phyloP scores from a whole-genome alignment of 2,888 invertebrate genomes.

The Hirtodrosophila confusa region DNA sequence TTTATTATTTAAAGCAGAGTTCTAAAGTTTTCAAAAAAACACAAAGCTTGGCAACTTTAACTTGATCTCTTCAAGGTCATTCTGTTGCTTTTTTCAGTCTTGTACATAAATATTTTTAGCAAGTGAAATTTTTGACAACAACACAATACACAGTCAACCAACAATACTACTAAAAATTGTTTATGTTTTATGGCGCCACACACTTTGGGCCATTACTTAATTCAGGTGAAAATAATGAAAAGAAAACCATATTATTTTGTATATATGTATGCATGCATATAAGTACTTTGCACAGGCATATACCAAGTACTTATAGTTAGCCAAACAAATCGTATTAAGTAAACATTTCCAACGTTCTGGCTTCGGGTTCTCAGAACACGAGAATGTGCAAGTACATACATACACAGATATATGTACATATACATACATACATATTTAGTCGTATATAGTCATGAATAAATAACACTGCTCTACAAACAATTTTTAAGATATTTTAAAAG shows the following conservation, averaged over 20 bases:
- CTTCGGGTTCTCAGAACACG: constrained; percentile 42
- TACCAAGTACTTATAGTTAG: constrained; percentile 33
- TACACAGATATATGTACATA: neutral
- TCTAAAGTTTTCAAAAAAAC: no score
- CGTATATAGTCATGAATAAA: neutral
- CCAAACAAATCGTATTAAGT: constrained; percentile 52
- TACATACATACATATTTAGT: neutral
- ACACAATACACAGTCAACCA: neutral
- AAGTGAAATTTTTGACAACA: no score
- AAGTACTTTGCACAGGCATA: constrained; percentile 11
- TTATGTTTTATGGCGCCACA: constrained; percentile 1
- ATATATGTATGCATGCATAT: constrained; percentile 3
- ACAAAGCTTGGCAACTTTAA: no score
- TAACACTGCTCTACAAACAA: neutral
- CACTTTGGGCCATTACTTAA: constrained; percentile 8
- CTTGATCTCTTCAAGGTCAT: no score
- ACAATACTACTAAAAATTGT: neutral
- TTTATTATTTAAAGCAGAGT: no score
- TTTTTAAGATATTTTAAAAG: no score
- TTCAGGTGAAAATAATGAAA: constrained; percentile 28
- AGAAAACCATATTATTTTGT: constrained; percentile 7
- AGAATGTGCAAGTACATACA: constrained; percentile 25
- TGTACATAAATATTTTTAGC: no score
- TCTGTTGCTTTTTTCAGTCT: no score
- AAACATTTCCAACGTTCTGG: constrained; percentile 41